Evolutionary conservation across 2,888 invertebrate genomes (phyloP), one percentile per base, ranked within the genome.

Genomic region (Antheraea yamamai): DNA sequence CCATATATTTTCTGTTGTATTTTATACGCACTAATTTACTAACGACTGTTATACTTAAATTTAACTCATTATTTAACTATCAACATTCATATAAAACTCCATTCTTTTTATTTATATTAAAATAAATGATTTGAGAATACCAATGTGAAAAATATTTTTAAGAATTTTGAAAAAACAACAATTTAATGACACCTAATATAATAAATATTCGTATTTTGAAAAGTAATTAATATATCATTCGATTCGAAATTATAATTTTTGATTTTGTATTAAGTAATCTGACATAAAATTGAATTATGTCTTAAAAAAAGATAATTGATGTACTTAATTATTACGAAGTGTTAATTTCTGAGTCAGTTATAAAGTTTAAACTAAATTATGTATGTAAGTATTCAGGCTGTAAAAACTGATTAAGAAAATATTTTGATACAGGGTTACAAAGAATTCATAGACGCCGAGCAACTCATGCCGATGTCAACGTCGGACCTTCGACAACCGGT

Each of bases 401-500:
- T 64, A 26, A 64, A 64, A 14, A 64, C 12, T 23, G 26, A 26
- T 64, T 4, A 30, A 66, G 16, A 30, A 66, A 66, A 66, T 16
- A 16, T 30, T 26, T 88, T 80, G 79, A 6, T 84, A 78, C 90
- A 98, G 98, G 97, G 97, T 87, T 98, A 97, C 95, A 98, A 97
- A 96, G 98, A 98, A 91, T 97, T 97, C 95, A 97, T 97, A 89
- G 98, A 98, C 93, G 98, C 98, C 77, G 98, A 98, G 95, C 97
- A 97, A 89, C 95, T 98, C 85, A 98, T 98, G 97, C 97, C 98
- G 79, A 96, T 97, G 92, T 95, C 97, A 77, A 98, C 98, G 78
- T 97, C 97, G 84, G 98, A 98, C 92, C 96, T 97, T 91, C 96
- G 97, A 80, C 97, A 97, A 87, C 97, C 97, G 71, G 96, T 98